phyloP scores from a whole-genome alignment of 2,113 vertebrate genomes.

The Rhinichthys klamathensis region DNA sequence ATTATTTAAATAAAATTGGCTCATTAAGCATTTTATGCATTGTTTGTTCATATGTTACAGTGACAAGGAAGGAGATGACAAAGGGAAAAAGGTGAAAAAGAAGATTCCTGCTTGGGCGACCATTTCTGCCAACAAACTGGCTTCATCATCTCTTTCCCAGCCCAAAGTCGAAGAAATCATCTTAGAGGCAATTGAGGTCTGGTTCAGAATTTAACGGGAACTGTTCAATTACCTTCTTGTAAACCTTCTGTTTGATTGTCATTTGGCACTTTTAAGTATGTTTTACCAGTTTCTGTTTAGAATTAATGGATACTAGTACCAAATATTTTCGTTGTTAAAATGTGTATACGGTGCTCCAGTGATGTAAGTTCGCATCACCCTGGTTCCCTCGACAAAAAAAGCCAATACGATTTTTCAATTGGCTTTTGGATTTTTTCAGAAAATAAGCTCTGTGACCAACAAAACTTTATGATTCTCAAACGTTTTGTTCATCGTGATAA shows the following conservation, averaged over 20 bases:
- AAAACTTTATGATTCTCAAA: neutral
- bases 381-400: neutral
- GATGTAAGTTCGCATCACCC: neutral
- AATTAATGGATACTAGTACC: too few relatives aligned
- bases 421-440: neutral
- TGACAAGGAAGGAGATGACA: slow-evolving; percentile 88
- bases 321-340: neutral
- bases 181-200: slow-evolving; percentile 90
- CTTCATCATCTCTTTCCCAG: slow-evolving; percentile 85
- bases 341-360: neutral
- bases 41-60: slow-evolving; percentile 68
- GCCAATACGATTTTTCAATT: neutral
- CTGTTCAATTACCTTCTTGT: neutral
- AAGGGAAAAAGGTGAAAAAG: slow-evolving; percentile 94
- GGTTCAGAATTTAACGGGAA: slow-evolving; percentile 15
- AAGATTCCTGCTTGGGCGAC: slow-evolving; percentile 96
- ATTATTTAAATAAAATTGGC: neutral
- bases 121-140: slow-evolving; percentile 86
- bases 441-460: neutral
- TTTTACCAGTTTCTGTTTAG: neutral
- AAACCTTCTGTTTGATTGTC: neutral
- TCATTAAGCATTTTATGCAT: neutral
- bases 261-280: neutral
- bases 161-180: slow-evolving; percentile 93
- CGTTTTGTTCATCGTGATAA: neutral